phyloP scores from a whole-genome alignment of 2,888 invertebrate species.

The Anodontia alba region DNA sequence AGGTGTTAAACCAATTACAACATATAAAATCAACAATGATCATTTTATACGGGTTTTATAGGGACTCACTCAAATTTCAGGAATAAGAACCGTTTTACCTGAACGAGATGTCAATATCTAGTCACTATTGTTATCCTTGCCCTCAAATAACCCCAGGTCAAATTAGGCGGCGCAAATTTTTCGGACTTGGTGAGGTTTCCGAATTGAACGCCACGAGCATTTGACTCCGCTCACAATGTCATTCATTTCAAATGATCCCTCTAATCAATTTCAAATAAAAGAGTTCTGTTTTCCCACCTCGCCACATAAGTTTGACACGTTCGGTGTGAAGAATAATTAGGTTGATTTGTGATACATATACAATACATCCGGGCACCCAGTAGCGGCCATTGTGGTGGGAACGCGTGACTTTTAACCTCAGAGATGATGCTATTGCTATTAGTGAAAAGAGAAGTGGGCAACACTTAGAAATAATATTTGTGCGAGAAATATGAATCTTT shows the following conservation, averaged over 20 bases:
- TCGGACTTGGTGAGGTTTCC: background rate
- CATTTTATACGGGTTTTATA: background rate
- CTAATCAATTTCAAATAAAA: conserved; percentile 3
- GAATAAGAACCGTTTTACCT: background rate
- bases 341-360: conserved; percentile 9
- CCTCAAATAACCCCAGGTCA: conserved; percentile 8
- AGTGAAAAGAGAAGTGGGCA: background rate
- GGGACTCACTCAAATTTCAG: conserved; percentile 8
- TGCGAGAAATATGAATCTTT: background rate
- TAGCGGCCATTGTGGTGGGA: background rate
- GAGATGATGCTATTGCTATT: conserved; percentile 8
- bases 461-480: background rate
- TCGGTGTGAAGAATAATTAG: conserved; percentile 7
- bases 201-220: background rate
- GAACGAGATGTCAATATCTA: conserved; percentile 13
- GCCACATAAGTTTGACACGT: conserved; percentile 17
- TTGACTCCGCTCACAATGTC: conserved; percentile 5
- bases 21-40: conserved; percentile 6
- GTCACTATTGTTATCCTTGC: background rate
- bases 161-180: conserved; percentile 15
- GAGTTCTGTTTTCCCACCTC: conserved; percentile 8
- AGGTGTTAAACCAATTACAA: conserved; percentile 12
- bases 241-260: conserved; percentile 4
- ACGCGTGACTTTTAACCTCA: conserved; percentile 5
- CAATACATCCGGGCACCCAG: conserved; percentile 15